phyloP scores from a whole-genome alignment of 37 sponge, comb jelly and placozoan genomes.

The Spongilla lacustris region DNA sequence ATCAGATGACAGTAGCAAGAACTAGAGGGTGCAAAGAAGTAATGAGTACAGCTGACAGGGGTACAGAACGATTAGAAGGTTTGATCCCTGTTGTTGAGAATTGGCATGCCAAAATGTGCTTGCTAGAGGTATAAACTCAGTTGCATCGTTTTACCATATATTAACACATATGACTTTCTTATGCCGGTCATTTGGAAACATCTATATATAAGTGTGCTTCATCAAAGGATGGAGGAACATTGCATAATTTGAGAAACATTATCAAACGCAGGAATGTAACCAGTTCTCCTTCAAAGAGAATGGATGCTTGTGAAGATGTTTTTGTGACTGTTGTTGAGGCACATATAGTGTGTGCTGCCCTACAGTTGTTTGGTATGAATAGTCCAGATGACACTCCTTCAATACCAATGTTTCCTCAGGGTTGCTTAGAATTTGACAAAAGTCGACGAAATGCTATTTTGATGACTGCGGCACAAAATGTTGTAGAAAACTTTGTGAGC shows the following conservation, averaged over 20 bases:
- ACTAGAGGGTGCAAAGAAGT: no score
- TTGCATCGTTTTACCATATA: no score
- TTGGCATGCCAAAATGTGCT: no score
- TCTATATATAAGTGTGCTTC: no score
- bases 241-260: no score
- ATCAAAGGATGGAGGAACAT: no score
- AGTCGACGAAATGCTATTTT: neutral
- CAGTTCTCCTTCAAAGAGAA: neutral
- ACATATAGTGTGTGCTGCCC: neutral
- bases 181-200: no score
- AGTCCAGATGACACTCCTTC: neutral
- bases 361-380: neutral
- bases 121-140: no score
- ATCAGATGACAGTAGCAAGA: no score
- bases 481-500: neutral
- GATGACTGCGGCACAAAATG: neutral
- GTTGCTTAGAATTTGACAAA: neutral
- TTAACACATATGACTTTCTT: no score
- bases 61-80: neutral
- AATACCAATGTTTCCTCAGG: neutral
- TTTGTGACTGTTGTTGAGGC: neutral
- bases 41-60: no score
- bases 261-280: neutral
- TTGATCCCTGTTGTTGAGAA: no score
- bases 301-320: neutral